These are phyloP conservation scores for Pseudochirops cupreus DNA, from an alignment of 2,797 vertebrate genomes.

Conservation along the genomic window DNA sequence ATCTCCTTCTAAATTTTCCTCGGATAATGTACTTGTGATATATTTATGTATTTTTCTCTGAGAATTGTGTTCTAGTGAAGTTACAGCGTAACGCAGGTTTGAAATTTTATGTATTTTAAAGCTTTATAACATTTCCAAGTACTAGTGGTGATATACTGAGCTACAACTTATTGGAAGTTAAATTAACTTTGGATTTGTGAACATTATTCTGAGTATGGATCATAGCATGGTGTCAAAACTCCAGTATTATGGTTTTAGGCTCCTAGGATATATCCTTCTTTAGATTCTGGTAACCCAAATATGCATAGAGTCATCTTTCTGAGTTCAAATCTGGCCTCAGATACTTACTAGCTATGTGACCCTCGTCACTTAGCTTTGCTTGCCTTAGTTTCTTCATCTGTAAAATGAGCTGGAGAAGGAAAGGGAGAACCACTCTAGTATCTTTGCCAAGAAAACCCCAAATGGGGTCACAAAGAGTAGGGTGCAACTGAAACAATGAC, in stretches of 20 bases:
- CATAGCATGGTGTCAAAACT: neutral
- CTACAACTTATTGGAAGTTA: neutral
- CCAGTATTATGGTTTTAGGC: neutral
- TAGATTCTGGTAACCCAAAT: neutral
- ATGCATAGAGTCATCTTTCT: neutral
- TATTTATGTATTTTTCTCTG: neutral
- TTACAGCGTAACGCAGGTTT: neutral
- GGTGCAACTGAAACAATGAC: neutral
- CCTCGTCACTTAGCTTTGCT: neutral
- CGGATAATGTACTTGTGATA: neutral
- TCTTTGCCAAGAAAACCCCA: neutral
- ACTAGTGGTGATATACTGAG: neutral
- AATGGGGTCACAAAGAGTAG: neutral
- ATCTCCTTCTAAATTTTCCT: neutral
- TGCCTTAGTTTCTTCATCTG: neutral
- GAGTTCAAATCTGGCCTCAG: neutral
- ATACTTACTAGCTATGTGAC: neutral
- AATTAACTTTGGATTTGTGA: neutral
- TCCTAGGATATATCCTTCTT: neutral
- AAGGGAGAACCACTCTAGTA: neutral
- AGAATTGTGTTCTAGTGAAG: neutral
- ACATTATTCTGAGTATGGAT: neutral
- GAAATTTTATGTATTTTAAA: neutral
- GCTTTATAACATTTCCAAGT: neutral
- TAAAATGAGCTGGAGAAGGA: neutral